Base-by-base conservation (phyloP, 2,888 invertebrate genomes). In the Zygothrica quintamaculata region DNA sequence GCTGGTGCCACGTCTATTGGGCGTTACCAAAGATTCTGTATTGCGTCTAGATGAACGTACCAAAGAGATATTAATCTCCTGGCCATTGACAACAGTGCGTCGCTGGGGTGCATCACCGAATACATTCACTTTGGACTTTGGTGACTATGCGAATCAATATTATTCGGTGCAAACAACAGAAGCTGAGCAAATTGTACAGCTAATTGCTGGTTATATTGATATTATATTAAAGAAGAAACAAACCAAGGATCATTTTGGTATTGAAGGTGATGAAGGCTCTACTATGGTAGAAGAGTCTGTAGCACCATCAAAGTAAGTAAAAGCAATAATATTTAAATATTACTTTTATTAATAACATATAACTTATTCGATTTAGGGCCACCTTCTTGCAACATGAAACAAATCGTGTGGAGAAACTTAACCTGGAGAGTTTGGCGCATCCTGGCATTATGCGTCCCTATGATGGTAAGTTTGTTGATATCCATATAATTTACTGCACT, bases 81-180 rank as follows among this genome's bases (percentile, higher is more conserved):
- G 99, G 99, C 99, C 99, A 0, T 92, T 99, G 77, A 98, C 99
- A 58, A 98, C 98, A 6, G 99, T 99, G 3, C 93, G 98, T 43
- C 93, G 99, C 64, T 99, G 99, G 99, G 99, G 99, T 66, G 99
- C 99, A 58, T 98, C 98, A 33, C 98, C 99, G 0, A 99, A 99
- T 91, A 99, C 98, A 0, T 99, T 99, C 91, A 99, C 99, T 0
- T 92, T 99, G 72, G 99, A 99, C 92, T 99, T 99, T 90, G 99
- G 99, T 1, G 99, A 99, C 90, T 99, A 99, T 91, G 97, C 98
- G 50, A 99, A 99, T 91, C 96, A 96, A 81, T 99, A 99, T 93
- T 99, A 99, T 92, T 98, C 98, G n/a, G 99, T 99, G 34, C 99
- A 99, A 92, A 99, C 99, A 0, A 97, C 97, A 0, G 99, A 99